phyloP scores from a whole-genome alignment of 2,888 invertebrate genomes.

The Ryuthela nishihirai region DNA sequence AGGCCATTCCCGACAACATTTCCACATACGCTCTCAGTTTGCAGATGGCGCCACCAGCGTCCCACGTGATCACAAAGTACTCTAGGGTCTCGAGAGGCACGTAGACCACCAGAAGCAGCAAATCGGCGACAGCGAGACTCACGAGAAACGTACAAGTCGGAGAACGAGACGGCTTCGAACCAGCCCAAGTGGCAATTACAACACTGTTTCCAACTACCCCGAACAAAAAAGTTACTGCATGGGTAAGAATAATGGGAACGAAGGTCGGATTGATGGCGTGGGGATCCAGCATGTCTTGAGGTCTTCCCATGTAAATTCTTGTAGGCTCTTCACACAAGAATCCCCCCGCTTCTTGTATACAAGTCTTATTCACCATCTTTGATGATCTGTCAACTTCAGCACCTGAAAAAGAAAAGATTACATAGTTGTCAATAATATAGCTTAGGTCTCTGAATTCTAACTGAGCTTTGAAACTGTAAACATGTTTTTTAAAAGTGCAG shows the following conservation, averaged over 20 bases:
- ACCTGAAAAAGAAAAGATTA: no score
- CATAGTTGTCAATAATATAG: no score
- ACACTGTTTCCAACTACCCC: slow-evolving; percentile 43
- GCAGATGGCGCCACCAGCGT: slow-evolving; percentile 49
- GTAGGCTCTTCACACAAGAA: slow-evolving; percentile 10
- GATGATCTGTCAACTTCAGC: no score
- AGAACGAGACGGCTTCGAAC: slow-evolving; percentile 35
- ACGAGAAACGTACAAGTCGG: slow-evolving; percentile 47
- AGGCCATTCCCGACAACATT: slow-evolving; percentile 53
- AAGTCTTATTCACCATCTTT: slow-evolving; percentile 13
- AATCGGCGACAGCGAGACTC: slow-evolving; percentile 48
- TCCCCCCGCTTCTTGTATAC: slow-evolving; percentile 2
- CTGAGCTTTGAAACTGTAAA: no score
- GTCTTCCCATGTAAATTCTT: slow-evolving; percentile 32
- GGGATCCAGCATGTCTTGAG: slow-evolving; percentile 44
- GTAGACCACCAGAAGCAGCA: slow-evolving; percentile 46
- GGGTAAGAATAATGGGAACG: slow-evolving; percentile 43
- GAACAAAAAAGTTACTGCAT: slow-evolving; percentile 43
- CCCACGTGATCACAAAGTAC: slow-evolving; percentile 48
- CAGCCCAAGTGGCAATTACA: slow-evolving; percentile 43
- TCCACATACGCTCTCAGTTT: slow-evolving; percentile 52
- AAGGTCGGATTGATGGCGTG: slow-evolving; percentile 41
- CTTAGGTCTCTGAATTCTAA: no score
- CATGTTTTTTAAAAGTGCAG: no score
- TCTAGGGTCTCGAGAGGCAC: slow-evolving; percentile 43